Evolutionary conservation across 2,888 invertebrate species (phyloP).

Genomic region (Coelopa pilipes): DNA sequence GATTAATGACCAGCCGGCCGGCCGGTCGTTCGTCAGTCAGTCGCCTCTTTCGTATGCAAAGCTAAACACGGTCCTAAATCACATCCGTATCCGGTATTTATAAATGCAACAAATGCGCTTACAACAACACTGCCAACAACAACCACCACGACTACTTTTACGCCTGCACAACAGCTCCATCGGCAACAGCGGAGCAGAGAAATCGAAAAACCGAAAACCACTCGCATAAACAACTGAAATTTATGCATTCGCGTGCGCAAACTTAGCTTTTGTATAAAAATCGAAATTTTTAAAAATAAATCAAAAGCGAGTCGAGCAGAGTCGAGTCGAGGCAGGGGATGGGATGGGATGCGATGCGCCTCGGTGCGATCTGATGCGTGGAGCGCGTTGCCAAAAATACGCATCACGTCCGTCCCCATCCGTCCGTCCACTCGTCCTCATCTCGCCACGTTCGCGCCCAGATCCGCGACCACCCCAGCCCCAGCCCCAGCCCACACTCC

Average conservation of each 20-base stretch:
- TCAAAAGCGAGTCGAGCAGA: conserved; percentile 3
- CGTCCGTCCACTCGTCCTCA: neutral
- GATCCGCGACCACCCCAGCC: too few relatives aligned
- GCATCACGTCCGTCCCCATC: neutral
- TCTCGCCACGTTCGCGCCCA: neutral
- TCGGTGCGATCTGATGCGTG: neutral
- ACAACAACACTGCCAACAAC: neutral
- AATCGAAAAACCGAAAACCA: neutral
- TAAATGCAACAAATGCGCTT: conserved; percentile 9
- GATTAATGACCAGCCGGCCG: too few relatives aligned
- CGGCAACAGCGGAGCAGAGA: too few relatives aligned
- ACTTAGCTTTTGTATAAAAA: conserved; percentile 4
- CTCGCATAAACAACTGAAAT: conserved; percentile 6
- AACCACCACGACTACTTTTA: neutral
- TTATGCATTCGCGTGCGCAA: neutral
- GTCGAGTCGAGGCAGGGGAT: neutral
- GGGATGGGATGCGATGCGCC: conserved; percentile 6
- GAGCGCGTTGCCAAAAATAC: conserved; percentile 13
- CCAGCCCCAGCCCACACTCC: too few relatives aligned
- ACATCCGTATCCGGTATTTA: conserved; percentile 32
- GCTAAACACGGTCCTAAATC: conserved; percentile 14
- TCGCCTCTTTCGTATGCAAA: neutral
- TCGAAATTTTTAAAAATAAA: conserved; percentile 19
- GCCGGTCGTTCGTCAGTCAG: too few relatives aligned
- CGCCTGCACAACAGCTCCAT: too few relatives aligned